Evolutionary conservation across 64 coral and sea anemone species (phyloP).

Genomic region (Stichodactyla mertensii): DNA sequence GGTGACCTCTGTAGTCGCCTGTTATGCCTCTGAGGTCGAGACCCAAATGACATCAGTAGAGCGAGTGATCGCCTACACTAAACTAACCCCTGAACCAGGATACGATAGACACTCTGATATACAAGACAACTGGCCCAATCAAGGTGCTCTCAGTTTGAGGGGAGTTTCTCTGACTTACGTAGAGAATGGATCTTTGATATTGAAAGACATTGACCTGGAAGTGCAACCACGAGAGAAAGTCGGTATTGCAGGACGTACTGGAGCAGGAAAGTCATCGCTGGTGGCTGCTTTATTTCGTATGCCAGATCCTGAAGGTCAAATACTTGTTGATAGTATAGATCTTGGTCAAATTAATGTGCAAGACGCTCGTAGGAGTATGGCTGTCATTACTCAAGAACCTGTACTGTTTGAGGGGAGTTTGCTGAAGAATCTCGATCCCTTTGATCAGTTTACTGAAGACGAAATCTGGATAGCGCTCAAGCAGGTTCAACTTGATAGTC

Average conservation of each 20-base stretch:
- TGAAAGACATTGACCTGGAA: conserved; percentile 23
- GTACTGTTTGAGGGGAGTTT: no score
- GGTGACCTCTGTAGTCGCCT: background rate
- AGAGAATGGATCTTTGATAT: conserved; percentile 9
- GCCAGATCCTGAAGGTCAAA: no score
- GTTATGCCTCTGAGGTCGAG: background rate
- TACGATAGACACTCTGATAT: background rate
- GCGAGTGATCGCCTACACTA: conserved; percentile 22
- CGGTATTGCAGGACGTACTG: no score
- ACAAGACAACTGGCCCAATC: conserved; percentile 22
- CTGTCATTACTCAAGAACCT: no score
- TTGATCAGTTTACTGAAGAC: no score
- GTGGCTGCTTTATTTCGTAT: background rate
- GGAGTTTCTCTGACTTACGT: conserved; percentile 24
- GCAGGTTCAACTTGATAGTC: no score
- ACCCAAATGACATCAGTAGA: conserved; percentile 40
- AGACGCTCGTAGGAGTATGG: background rate
- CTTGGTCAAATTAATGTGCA: background rate
- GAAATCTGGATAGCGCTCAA: no score
- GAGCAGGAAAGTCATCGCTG: conserved; percentile 52
- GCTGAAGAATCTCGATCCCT: no score
- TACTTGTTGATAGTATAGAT: conserved; percentile 31
- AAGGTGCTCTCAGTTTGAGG: conserved; percentile 9
- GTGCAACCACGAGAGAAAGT: background rate
- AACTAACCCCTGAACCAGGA: conserved; percentile 29